Conservation (phyloP, 1,140 invertebrate species). For the Cotesia chilonis region DNA sequence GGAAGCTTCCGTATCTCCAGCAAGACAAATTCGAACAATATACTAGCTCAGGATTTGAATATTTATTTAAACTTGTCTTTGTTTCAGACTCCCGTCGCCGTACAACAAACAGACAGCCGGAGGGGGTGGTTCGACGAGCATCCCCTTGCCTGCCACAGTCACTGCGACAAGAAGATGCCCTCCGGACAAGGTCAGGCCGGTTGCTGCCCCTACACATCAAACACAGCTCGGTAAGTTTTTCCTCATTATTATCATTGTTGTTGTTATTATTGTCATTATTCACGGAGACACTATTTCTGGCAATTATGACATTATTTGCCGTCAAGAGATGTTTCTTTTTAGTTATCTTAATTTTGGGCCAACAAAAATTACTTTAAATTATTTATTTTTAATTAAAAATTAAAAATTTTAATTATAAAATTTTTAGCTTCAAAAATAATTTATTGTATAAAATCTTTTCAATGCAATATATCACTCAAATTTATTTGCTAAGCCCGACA, state of each 20-base stretch:
- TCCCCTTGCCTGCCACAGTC: conserved; percentile 77
- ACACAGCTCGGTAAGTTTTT: conserved; percentile 63
- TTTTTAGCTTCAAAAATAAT: too few relatives aligned
- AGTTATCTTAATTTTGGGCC: too few relatives aligned
- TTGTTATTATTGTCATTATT: neutral
- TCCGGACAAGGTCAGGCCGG: conserved; percentile 77
- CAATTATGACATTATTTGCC: too few relatives aligned
- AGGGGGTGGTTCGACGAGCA: conserved; percentile 64
- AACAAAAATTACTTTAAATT: too few relatives aligned
- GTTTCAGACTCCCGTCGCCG: conserved; percentile 71
- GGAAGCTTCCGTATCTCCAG: too few relatives aligned
- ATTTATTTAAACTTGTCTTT: conserved; percentile 34
- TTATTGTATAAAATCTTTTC: too few relatives aligned
- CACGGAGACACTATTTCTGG: neutral
- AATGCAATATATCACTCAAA: too few relatives aligned
- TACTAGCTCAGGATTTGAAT: neutral
- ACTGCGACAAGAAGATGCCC: conserved; percentile 77
- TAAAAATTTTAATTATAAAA: too few relatives aligned
- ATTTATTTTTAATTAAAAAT: too few relatives aligned
- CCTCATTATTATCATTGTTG: neutral
- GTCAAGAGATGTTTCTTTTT: too few relatives aligned
- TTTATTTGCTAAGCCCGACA: too few relatives aligned
- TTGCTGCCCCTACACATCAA: conserved; percentile 71
- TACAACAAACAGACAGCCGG: conserved; percentile 67
- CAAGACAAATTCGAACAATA: too few relatives aligned